Conservation (phyloP, 2,888 invertebrate species). For the Eupsilia transversa region DNA sequence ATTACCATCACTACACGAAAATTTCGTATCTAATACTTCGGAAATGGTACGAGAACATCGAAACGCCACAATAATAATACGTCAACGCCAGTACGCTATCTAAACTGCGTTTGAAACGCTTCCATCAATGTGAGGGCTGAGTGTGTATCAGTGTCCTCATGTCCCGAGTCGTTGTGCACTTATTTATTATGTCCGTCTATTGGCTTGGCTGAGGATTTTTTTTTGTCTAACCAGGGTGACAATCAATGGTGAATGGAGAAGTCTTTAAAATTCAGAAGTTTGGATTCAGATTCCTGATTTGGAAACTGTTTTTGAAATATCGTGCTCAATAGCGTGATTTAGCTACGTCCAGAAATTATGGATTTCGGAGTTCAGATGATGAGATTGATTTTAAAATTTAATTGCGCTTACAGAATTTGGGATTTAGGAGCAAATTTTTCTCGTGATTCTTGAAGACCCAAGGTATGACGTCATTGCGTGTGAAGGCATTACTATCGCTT, state of each 20-base stretch:
- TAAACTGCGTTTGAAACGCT: slow-evolving; percentile 89
- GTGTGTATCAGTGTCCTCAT: slow-evolving; percentile 83
- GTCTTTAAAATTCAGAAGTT: background rate
- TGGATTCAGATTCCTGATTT: background rate
- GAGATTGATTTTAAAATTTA: too few relatives aligned
- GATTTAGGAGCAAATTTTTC: background rate
- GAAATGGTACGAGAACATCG: slow-evolving; percentile 63
- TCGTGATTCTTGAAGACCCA: background rate
- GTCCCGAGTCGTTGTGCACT: slow-evolving; percentile 50
- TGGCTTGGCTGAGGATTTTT: slow-evolving; percentile 42
- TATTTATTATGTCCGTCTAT: slow-evolving; percentile 58
- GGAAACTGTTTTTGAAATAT: background rate
- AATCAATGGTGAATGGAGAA: background rate
- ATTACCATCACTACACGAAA: slow-evolving; percentile 61
- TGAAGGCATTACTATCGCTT: slow-evolving; percentile 73
- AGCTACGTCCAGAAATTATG: too few relatives aligned
- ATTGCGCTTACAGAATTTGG: too few relatives aligned
- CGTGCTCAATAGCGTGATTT: background rate
- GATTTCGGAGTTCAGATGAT: background rate
- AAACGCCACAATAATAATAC: slow-evolving; percentile 84
- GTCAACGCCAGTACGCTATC: slow-evolving; percentile 88
- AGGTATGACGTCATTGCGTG: background rate
- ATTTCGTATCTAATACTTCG: slow-evolving; percentile 63
- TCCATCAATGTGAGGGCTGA: slow-evolving; percentile 88
- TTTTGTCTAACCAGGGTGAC: slow-evolving; percentile 35